Conservation (phyloP, 2,888 invertebrate genomes). For the Noctua janthina region DNA sequence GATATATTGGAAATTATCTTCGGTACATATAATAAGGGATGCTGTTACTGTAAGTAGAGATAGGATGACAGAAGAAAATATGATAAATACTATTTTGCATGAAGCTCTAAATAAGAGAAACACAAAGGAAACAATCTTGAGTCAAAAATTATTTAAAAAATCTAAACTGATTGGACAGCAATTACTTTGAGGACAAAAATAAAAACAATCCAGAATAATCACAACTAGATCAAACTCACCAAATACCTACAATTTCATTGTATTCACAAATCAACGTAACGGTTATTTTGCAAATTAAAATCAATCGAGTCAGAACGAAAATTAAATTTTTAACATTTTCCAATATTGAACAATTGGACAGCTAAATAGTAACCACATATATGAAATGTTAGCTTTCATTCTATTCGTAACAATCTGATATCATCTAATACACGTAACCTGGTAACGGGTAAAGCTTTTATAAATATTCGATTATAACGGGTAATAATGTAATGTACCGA, state of each 20-base stretch:
- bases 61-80: neutral
- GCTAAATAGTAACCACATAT: neutral
- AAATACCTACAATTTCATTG: neutral
- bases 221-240: neutral
- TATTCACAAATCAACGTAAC: neutral
- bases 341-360: neutral
- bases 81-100: neutral
- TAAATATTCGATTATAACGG: constrained; percentile 59
- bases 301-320: neutral
- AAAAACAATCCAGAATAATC: neutral
- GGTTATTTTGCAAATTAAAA: neutral
- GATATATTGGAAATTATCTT: neutral
- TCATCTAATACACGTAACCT: constrained; percentile 29
- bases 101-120: neutral
- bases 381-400: neutral
- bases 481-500: constrained; percentile 62
- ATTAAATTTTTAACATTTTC: neutral
- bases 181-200: neutral
- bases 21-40: neutral
- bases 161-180: neutral
- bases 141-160: neutral
- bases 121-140: neutral
- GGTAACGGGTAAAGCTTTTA: constrained; percentile 50
- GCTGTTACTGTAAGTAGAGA: neutral
- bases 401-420: constrained; percentile 28